Conservation (phyloP, 2,113 vertebrate genomes). For the Cyprinodon variegatus region DNA sequence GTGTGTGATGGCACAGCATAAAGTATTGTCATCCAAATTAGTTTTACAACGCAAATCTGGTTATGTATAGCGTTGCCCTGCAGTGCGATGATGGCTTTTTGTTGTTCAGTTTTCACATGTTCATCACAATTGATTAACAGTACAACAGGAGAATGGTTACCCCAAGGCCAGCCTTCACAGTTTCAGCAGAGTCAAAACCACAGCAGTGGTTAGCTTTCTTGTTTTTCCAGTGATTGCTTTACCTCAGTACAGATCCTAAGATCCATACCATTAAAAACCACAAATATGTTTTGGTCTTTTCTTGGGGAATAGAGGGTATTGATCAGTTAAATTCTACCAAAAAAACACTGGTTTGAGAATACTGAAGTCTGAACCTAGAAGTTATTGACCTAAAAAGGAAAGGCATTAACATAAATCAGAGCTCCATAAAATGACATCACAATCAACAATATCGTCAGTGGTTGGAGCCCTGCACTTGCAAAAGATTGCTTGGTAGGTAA, state of each 20-base stretch:
- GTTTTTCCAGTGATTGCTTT: background rate
- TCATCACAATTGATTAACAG: conserved; percentile 69
- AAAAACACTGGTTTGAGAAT: background rate
- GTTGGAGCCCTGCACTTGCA: too few relatives aligned
- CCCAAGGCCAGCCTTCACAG: conserved; percentile 5
- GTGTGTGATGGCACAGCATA: conserved; percentile 74
- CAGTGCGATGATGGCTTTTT: conserved; percentile 45
- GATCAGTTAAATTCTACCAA: too few relatives aligned
- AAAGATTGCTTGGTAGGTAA: background rate
- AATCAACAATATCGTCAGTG: too few relatives aligned
- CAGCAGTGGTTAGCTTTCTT: background rate
- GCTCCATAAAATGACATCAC: background rate
- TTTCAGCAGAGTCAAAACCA: conserved; percentile 66
- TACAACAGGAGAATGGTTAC: conserved; percentile 15
- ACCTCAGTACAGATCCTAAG: background rate
- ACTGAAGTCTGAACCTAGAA: background rate
- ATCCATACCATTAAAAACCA: background rate
- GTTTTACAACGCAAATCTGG: conserved; percentile 60
- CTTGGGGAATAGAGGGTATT: background rate
- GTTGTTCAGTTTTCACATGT: conserved; percentile 63
- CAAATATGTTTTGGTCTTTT: background rate
- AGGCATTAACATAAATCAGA: background rate
- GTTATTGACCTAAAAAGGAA: background rate
- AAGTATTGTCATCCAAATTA: conserved; percentile 74
- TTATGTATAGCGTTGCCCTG: conserved; percentile 47